Percentiles rank a stretch among this genome's conserved stretches.
These are phyloP conservation scores for Anthophora plumipes DNA, from an alignment of 2,888 invertebrate genomes.

Conservation along the genomic window DNA sequence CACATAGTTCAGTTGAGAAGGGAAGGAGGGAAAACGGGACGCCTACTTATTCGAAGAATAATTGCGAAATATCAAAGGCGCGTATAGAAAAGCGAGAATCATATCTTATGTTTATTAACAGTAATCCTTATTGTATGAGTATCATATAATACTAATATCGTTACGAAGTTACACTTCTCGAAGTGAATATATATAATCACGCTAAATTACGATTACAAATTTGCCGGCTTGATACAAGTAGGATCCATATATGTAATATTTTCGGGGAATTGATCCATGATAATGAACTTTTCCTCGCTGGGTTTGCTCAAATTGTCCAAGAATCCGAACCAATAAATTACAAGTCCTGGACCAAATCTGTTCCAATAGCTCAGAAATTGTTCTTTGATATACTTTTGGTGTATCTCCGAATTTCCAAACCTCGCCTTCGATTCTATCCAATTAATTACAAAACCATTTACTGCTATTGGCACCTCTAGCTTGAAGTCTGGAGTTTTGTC, in stretches of 20 bases:
- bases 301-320: slow-evolving; percentile 86
- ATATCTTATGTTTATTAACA: slow-evolving; percentile 18
- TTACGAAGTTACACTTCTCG: slow-evolving; percentile 14
- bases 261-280: slow-evolving; percentile 88
- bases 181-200: neutral
- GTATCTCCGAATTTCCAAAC: slow-evolving; percentile 94
- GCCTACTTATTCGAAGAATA: neutral
- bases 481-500: slow-evolving; percentile 98
- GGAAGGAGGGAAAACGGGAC: neutral
- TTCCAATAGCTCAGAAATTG: slow-evolving; percentile 96
- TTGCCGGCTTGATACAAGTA: slow-evolving; percentile 60
- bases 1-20: neutral
- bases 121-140: slow-evolving; percentile 3
- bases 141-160: slow-evolving; percentile 2
- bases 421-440: slow-evolving; percentile 99
- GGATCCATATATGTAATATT: slow-evolving; percentile 86
- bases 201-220: slow-evolving; percentile 35
- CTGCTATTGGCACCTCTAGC: slow-evolving; percentile 94
- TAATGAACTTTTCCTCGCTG: slow-evolving; percentile 86
- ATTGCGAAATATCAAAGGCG: slow-evolving; percentile 8
- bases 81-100: slow-evolving; percentile 21
- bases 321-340: slow-evolving; percentile 98
- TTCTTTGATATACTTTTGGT: slow-evolving; percentile 92
- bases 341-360: slow-evolving; percentile 96
- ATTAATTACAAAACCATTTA: slow-evolving; percentile 93